phyloP scores from a whole-genome alignment of 2,113 vertebrate genomes.

The Pollachius pollachius region DNA sequence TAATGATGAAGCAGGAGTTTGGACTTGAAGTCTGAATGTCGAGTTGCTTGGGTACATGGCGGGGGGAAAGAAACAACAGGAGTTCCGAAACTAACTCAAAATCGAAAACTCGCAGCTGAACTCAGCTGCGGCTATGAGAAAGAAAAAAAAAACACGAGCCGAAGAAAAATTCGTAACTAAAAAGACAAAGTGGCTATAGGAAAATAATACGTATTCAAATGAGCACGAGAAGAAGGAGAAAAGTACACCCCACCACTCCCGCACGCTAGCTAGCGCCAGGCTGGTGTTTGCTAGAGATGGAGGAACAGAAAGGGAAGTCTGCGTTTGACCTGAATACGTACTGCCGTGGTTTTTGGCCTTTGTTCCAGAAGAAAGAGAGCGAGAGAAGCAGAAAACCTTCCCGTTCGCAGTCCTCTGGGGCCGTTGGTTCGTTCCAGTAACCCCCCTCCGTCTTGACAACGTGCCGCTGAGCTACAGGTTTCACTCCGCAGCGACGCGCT shows the following conservation, averaged over 20 bases:
- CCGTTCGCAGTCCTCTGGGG: neutral
- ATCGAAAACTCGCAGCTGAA: too few relatives aligned
- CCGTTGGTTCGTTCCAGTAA: conserved; percentile 31
- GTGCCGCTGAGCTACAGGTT: conserved; percentile 42
- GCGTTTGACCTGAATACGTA: conserved; percentile 61
- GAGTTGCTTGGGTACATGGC: too few relatives aligned
- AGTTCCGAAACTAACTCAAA: too few relatives aligned
- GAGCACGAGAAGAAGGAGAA: neutral
- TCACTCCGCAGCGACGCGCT: conserved; percentile 44
- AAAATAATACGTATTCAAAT: too few relatives aligned
- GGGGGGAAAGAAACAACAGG: too few relatives aligned
- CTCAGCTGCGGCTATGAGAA: too few relatives aligned
- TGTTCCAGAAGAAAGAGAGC: conserved; percentile 25
- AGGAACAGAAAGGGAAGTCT: neutral
- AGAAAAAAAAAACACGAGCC: too few relatives aligned
- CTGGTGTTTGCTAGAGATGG: conserved; percentile 36
- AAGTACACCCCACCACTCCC: too few relatives aligned
- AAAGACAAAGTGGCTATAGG: too few relatives aligned
- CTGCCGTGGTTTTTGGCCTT: conserved; percentile 36
- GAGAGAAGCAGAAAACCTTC: conserved; percentile 21
- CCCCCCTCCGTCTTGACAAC: conserved; percentile 5
- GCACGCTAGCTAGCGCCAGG: neutral
- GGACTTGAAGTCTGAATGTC: too few relatives aligned
- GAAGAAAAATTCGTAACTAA: too few relatives aligned
- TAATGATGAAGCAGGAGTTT: too few relatives aligned